phyloP scores from a whole-genome alignment of 2,797 vertebrate species.

The Diceros bicornis region DNA sequence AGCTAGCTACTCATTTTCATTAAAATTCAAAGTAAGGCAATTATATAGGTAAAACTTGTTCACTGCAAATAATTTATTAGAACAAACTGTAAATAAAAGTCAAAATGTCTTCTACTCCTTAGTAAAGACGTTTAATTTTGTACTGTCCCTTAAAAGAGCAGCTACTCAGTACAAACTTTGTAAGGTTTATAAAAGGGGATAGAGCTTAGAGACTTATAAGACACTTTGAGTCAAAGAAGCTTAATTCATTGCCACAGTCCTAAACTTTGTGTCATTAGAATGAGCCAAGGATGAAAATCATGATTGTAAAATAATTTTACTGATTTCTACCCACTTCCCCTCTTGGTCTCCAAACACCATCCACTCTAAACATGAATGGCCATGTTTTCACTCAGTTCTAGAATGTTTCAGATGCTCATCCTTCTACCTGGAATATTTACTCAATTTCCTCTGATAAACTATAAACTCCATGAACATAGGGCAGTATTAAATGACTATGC shows the following conservation, averaged over 20 bases:
- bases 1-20: constrained; percentile 57
- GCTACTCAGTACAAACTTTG: not conserved
- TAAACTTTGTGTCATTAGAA: constrained; percentile 29
- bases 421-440: not conserved
- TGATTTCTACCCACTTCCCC: not conserved
- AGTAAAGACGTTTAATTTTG: not conserved
- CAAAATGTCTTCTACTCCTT: constrained; percentile 8
- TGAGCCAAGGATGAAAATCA: not conserved
- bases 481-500: not conserved
- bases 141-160: not conserved
- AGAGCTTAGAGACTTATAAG: not conserved
- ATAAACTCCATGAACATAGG: not conserved
- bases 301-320: not conserved
- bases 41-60: constrained; percentile 12
- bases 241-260: not conserved
- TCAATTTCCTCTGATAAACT: not conserved
- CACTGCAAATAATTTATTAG: constrained; percentile 22
- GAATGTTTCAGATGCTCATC: not conserved
- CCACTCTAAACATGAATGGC: not conserved
- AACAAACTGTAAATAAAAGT: constrained; percentile 45
- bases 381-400: not conserved
- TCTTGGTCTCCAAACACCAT: not conserved
- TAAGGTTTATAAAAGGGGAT: constrained; percentile 20
- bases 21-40: constrained; percentile 67
- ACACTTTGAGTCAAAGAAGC: not conserved